phyloP scores from a whole-genome alignment of 2,113 vertebrate species.

The Aphyosemion australe region DNA sequence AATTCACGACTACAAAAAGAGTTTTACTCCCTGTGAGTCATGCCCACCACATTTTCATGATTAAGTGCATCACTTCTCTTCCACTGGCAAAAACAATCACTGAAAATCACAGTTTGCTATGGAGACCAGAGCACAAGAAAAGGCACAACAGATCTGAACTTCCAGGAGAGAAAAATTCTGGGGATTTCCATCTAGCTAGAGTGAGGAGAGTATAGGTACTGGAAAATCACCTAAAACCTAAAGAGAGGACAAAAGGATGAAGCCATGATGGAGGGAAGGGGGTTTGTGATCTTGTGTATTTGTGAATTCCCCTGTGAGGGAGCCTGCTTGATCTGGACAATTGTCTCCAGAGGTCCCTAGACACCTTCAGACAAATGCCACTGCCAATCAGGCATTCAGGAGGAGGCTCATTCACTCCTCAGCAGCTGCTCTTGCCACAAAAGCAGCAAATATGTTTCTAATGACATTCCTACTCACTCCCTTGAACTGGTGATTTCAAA shows the following conservation, averaged over 20 bases:
- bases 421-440: constrained; percentile 67
- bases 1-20: constrained; percentile 35
- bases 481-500: constrained; percentile 25
- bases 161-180: constrained; percentile 26
- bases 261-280: constrained; percentile 6
- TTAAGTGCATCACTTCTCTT: constrained; percentile 39
- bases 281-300: constrained; percentile 27
- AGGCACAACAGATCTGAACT: constrained; percentile 23
- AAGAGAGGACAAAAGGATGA: constrained; percentile 49
- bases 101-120: constrained; percentile 52
- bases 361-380: constrained; percentile 63
- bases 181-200: constrained; percentile 61
- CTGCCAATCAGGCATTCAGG: constrained; percentile 75
- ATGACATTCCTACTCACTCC: constrained; percentile 42
- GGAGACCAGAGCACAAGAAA: constrained; percentile 48
- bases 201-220: constrained; percentile 25
- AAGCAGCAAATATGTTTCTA: constrained; percentile 52
- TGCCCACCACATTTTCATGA: constrained; percentile 26
- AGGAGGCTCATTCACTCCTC: constrained; percentile 52
- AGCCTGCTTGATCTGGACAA: constrained; percentile 62
- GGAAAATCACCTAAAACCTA: constrained; percentile 42
- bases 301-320: constrained; percentile 42
- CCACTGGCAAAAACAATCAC: constrained; percentile 48
- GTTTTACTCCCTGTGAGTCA: constrained; percentile 44
- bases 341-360: constrained; percentile 65